Conservation (phyloP, 2,113 vertebrate species). For the Setophaga coronata region DNA sequence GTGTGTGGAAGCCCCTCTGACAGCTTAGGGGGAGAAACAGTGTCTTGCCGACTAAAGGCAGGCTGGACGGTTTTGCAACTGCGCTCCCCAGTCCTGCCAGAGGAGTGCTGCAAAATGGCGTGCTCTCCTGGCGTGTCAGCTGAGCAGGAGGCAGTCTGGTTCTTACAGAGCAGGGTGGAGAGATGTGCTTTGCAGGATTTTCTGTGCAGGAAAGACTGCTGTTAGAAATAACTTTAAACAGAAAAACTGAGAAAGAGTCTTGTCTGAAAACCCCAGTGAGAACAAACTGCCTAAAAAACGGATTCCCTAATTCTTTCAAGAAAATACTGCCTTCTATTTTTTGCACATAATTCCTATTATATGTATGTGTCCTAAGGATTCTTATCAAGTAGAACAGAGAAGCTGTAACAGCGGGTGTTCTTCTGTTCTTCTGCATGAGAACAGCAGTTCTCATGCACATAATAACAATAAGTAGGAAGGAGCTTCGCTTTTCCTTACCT, state of each 20-base stretch:
- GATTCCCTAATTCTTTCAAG: not conserved
- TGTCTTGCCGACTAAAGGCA: not conserved
- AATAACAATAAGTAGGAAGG: not conserved
- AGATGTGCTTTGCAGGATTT: not conserved
- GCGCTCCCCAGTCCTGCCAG: accelerated
- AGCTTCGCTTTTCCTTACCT: not conserved
- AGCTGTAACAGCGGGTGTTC: not conserved
- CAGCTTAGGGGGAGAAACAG: accelerated
- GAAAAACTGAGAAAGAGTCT: not conserved
- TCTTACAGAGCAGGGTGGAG: not conserved
- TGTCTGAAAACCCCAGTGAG: not conserved
- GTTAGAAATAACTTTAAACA: not conserved
- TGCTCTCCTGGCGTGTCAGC: not conserved
- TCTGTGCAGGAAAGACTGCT: not conserved
- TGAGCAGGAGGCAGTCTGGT: not conserved
- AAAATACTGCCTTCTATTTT: not conserved
- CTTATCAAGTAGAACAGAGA: not conserved
- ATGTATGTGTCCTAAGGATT: not conserved
- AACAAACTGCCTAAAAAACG: not conserved
- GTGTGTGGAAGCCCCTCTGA: not conserved
- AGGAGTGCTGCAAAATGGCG: not conserved
- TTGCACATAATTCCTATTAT: not conserved
- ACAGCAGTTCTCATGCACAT: accelerated
- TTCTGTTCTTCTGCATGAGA: not conserved
- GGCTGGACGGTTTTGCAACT: accelerated